These are phyloP conservation scores for Petaurus breviceps DNA, from an alignment of 2,113 vertebrate genomes.

Conservation along the genomic window DNA sequence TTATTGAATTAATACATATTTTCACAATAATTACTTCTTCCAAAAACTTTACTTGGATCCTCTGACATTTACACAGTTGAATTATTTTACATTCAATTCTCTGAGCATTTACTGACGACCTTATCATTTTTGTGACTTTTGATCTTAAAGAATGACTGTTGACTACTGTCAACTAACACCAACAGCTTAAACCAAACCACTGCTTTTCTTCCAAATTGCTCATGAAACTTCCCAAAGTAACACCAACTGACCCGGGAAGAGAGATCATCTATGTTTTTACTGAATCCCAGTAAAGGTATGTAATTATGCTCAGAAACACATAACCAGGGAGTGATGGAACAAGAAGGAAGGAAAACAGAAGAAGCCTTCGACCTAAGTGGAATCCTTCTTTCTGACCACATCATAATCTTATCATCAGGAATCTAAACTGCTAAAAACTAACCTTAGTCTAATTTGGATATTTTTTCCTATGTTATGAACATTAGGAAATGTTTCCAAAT, in stretches of 20 bases:
- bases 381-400: not conserved
- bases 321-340: not conserved
- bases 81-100: not conserved
- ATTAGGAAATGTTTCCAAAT: slow-evolving; percentile 12
- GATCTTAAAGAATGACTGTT: not conserved
- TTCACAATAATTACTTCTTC: not conserved
- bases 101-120: not conserved
- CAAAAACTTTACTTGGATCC: not conserved
- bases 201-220: not conserved
- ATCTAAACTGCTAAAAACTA: not conserved
- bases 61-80: not conserved
- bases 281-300: not conserved
- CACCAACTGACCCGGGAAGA: not conserved
- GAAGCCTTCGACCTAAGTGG: not conserved
- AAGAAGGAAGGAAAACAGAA: not conserved
- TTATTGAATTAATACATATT: not conserved
- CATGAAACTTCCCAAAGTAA: not conserved
- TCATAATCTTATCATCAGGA: not conserved
- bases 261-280: not conserved
- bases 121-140: not conserved
- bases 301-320: not conserved
- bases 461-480: not conserved
- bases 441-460: not conserved
- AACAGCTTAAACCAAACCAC: not conserved
- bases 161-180: not conserved